Evolutionary conservation across 1,140 invertebrate species (phyloP), one percentile per base, ranked within the genome.

Genomic region (Drosophila bocki): DNA sequence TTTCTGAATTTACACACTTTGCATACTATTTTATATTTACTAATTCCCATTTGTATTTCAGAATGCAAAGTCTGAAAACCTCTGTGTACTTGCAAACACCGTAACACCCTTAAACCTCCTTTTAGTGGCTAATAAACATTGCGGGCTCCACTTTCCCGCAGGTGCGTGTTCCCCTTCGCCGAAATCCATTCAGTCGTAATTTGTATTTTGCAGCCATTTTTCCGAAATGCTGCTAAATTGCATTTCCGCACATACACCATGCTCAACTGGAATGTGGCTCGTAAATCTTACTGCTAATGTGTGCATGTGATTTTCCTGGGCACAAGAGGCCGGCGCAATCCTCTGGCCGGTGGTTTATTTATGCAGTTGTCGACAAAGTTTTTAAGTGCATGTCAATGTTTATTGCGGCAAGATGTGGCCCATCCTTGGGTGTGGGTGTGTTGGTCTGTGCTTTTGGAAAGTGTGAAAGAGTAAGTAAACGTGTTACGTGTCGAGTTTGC

Each of bases 301-400:
- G 33, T 81, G 72, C 64, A 53, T 81, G 48, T 61, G 50, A 81
- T 58, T 76, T 80, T 44, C 41, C 13, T 8, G 22, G 7, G 42
- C 42, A 22, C 26, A 60, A 22, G 29, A 50, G 57, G 37, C 22
- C 11, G 41, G 37, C 53, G 17, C 17, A 15, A 22, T 44, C 53
- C 65, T 71, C 33, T 51, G 17, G 26, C 9, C 29, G 33, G 56
- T 54, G 45, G 47, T 48, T 62, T 69, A 76, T 70, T 80, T 75
- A 78, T 58, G 75, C 59, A 80, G 71, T 68, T 80, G 56, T 57
- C 54, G 62, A 69, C 68, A 77, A 84, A 84, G 77, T 84, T 84
- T 70, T 65, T 72, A 84, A 84, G 77, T 84, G 82, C 77, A 78
- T 84, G 77, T 68, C 82, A 77, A 63, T 80, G 77, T 74, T 84